Percentiles rank a stretch among this genome's conserved stretches.
These are phyloP conservation scores for Tetanocera ferruginea DNA, from an alignment of 2,888 invertebrate species.

Conservation along the genomic window DNA sequence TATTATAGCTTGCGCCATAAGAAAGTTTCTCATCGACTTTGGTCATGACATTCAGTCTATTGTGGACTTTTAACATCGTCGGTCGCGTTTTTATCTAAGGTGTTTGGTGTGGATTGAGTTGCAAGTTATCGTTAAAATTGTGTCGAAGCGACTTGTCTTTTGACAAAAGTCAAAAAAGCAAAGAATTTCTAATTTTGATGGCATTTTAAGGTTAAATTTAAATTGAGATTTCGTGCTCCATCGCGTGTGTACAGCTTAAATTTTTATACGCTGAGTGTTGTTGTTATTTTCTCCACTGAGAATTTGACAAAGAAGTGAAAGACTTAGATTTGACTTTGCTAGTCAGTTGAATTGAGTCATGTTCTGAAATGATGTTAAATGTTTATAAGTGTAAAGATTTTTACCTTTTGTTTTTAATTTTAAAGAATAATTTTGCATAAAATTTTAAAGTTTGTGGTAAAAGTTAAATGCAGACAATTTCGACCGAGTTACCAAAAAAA, in stretches of 20 bases:
- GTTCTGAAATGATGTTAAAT: conserved; percentile 49
- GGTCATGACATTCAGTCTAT: conserved; percentile 66
- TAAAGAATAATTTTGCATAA: background rate
- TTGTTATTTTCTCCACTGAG: background rate
- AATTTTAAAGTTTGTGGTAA: conserved; percentile 6
- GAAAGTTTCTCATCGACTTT: conserved; percentile 48
- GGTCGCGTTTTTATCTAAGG: conserved; percentile 48
- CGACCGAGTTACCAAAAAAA: no score
- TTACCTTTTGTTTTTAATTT: conserved; percentile 40
- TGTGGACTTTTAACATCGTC: conserved; percentile 57
- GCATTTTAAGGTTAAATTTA: conserved; percentile 16
- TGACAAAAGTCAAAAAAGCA: background rate
- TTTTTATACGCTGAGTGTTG: conserved; percentile 15
- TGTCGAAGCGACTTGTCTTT: background rate
- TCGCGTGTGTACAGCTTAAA: conserved; percentile 11
- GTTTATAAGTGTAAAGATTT: conserved; percentile 62
- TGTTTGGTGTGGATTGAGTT: background rate
- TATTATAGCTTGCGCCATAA: conserved; percentile 7
- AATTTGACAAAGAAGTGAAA: background rate
- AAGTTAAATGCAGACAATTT: background rate
- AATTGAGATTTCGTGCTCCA: conserved; percentile 30
- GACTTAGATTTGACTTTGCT: conserved; percentile 44
- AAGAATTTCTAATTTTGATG: conserved; percentile 27
- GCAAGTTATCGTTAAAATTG: background rate
- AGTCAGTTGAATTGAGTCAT: conserved; percentile 52